Evolutionary conservation across 53 echinoderm and acorn worm species (phyloP), one percentile per base, ranked within the genome.

Genomic region (Temnopleurus reevesii): DNA sequence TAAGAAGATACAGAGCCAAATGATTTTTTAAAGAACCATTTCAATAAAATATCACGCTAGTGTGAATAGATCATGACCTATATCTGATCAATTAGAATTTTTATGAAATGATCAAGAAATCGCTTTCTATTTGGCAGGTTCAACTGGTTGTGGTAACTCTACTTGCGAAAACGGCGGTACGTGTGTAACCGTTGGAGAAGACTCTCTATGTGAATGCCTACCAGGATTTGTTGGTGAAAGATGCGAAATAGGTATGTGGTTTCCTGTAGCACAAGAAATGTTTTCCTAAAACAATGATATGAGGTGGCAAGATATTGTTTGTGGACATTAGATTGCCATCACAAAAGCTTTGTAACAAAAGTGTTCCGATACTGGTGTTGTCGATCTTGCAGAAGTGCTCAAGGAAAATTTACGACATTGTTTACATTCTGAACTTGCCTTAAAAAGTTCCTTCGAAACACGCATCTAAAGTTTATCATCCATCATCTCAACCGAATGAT

Each of bases 201-300:
- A 41, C 21, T 31, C 18, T 71, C 4, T 38, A 1, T 71, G 71
- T 41, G 71, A 36, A 71, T 71, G 71, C 41, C 38, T 71, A 38
- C 71, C 43, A 71, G 71, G 71, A 19, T 71, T 71, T 21, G 71
- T 41, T 38, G 71, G 71, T 4, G 41, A 41, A 41, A 36, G 41
- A 10, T 71, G 71, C 21, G 41, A 71, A 71, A 71, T 71, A 1
- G 71, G 71, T 71, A 71, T 71, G 38, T 71, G n/a, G n/a, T n/a
- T n/a, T n/a, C n/a, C n/a, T n/a, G n/a, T n/a, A n/a, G n/a, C n/a
- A n/a, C n/a, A n/a, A n/a, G n/a, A n/a, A n/a, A n/a, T n/a, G n/a
- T n/a, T n/a, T n/a, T n/a, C n/a, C n/a, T n/a, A n/a, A n/a, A n/a
- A n/a, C n/a, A n/a, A n/a, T n/a, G n/a, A n/a, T n/a, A n/a, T n/a